Percentiles rank a stretch among this genome's conserved stretches.
Evolutionary conservation across 2,888 invertebrate genomes (phyloP).

Genomic region (Agrochola macilenta): DNA sequence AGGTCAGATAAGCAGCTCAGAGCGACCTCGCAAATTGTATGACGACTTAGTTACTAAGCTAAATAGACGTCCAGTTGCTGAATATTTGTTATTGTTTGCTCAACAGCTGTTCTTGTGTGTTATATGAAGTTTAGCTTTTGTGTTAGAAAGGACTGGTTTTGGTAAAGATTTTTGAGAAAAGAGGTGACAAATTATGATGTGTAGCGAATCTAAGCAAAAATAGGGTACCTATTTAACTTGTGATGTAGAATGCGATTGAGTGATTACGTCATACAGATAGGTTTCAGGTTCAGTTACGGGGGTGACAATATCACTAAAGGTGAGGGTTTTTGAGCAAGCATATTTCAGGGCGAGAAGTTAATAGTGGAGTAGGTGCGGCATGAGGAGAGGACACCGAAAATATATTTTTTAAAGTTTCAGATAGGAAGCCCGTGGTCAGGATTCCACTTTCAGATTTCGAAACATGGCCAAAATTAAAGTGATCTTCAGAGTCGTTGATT

Average conservation of each 20-base stretch:
- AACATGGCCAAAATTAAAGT: too few relatives aligned
- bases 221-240: background rate
- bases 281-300: background rate
- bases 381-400: too few relatives aligned
- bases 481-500: too few relatives aligned
- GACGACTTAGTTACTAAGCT: constrained; percentile 57
- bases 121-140: constrained; percentile 5
- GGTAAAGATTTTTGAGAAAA: background rate
- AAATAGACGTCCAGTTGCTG: constrained; percentile 47
- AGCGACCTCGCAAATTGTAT: constrained; percentile 52
- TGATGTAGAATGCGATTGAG: background rate
- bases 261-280: background rate
- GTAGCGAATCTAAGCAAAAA: background rate
- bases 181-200: background rate
- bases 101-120: constrained; percentile 29
- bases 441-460: too few relatives aligned
- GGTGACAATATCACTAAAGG: background rate
- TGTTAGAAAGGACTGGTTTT: background rate
- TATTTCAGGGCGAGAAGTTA: too few relatives aligned
- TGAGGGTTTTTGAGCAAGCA: too few relatives aligned
- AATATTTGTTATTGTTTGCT: constrained; percentile 45
- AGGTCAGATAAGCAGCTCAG: constrained; percentile 50
- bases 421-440: too few relatives aligned
- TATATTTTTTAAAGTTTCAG: too few relatives aligned
- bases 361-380: too few relatives aligned